Evolutionary conservation across 2,888 invertebrate genomes (phyloP).

Genomic region (Miltochrista miniata): DNA sequence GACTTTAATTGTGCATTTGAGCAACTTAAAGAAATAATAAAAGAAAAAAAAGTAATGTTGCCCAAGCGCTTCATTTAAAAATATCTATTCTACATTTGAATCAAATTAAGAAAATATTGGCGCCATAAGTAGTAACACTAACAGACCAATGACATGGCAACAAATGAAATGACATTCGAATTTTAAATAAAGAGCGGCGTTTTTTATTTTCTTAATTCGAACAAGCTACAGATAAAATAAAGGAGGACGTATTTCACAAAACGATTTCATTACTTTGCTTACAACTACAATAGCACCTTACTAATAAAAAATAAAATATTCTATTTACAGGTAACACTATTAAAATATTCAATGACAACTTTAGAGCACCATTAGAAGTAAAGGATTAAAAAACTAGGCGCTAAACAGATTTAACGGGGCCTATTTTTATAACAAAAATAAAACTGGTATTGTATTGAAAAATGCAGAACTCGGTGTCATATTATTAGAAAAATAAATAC

Average conservation of each 20-base stretch:
- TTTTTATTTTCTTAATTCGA: neutral
- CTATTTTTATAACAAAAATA: neutral
- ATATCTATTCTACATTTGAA: neutral
- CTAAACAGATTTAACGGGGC: conserved; percentile 12
- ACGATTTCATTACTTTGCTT: conserved; percentile 28
- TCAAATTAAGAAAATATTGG: conserved; percentile 3
- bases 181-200: neutral
- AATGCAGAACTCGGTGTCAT: too few species aligned
- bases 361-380: conserved; percentile 35
- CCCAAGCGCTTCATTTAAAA: neutral
- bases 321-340: conserved; percentile 43
- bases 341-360: conserved; percentile 31
- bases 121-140: neutral
- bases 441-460: neutral
- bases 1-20: neutral
- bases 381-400: conserved; percentile 41
- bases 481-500: neutral
- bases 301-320: conserved; percentile 32
- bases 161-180: neutral
- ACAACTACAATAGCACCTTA: conserved; percentile 43
- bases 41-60: neutral
- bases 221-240: neutral
- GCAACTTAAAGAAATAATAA: neutral
- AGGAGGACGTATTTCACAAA: conserved; percentile 23
- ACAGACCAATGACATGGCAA: neutral